Percentiles rank a stretch among this genome's conserved stretches.
Conservation (phyloP, 2,888 invertebrate genomes). For the Orgyia antiqua region DNA sequence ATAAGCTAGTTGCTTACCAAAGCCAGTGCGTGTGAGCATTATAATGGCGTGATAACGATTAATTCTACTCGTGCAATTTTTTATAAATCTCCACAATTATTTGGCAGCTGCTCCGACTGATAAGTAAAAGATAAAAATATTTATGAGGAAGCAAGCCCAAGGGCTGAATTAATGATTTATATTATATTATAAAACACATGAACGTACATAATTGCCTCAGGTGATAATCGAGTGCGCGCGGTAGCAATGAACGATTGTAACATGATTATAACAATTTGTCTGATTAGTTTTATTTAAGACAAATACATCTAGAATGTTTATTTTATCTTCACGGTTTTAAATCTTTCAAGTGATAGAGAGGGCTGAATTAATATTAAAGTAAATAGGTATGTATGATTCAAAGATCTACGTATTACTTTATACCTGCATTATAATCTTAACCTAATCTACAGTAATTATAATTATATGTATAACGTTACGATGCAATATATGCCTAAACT, state of each 20-base stretch:
- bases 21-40: slow-evolving; percentile 2
- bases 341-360: too few species aligned
- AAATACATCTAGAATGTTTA: too few species aligned
- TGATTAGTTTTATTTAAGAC: slow-evolving; percentile 13
- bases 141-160: slow-evolving; percentile 33
- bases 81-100: slow-evolving; percentile 50
- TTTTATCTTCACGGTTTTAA: too few species aligned
- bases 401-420: too few species aligned
- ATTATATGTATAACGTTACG: too few species aligned
- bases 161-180: slow-evolving; percentile 26
- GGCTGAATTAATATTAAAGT: too few species aligned
- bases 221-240: slow-evolving; percentile 19
- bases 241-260: slow-evolving; percentile 22
- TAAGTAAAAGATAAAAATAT: slow-evolving; percentile 42
- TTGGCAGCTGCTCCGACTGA: slow-evolving; percentile 47
- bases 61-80: slow-evolving; percentile 49
- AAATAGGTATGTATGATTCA: too few species aligned
- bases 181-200: slow-evolving; percentile 13
- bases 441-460: too few species aligned
- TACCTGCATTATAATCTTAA: too few species aligned
- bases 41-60: slow-evolving; percentile 36
- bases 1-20: too few species aligned
- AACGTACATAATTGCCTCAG: slow-evolving; percentile 15
- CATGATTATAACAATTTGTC: slow-evolving; percentile 23
- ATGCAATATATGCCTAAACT: too few species aligned